Evolutionary conservation across 1,140 invertebrate species (phyloP).

Genomic region (Zaprionus camerounensis): DNA sequence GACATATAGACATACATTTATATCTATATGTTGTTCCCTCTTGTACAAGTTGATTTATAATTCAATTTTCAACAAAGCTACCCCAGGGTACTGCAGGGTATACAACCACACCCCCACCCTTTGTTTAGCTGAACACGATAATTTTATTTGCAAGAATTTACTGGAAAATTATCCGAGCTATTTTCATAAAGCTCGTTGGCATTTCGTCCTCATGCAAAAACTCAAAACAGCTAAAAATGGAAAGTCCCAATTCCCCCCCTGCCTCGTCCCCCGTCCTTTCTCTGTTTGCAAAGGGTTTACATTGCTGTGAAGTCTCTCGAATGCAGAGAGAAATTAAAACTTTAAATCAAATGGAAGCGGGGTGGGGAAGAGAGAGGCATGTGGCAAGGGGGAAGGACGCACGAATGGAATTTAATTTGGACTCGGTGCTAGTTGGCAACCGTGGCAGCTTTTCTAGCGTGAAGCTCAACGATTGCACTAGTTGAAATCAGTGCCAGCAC

Average conservation of each 20-base stretch:
- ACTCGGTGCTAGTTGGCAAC: constrained; percentile 21
- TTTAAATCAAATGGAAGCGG: constrained; percentile 32
- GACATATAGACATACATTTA: no score
- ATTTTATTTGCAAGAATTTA: constrained; percentile 75
- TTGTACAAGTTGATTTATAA: no score
- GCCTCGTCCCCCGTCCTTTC: not conserved
- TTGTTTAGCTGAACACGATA: constrained; percentile 76
- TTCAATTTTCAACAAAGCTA: not conserved
- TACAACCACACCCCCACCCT: constrained; percentile 30
- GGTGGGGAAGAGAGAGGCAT: not conserved
- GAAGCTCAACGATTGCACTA: constrained; percentile 72
- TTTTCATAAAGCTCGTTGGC: constrained; percentile 67
- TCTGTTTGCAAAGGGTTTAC: not conserved
- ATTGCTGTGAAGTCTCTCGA: constrained; percentile 1
- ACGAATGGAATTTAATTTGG: constrained; percentile 70
- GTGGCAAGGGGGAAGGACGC: not conserved
- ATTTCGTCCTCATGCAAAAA: constrained; percentile 44
- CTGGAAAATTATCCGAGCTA: constrained; percentile 77
- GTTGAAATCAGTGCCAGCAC: constrained; percentile 54
- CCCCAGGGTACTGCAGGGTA: not conserved
- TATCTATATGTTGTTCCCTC: no score
- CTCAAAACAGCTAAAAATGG: constrained; percentile 42
- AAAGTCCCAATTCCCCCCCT: constrained; percentile 10
- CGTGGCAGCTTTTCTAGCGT: constrained; percentile 53
- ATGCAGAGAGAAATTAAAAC: constrained; percentile 36